phyloP scores from a whole-genome alignment of 2,888 invertebrate genomes.

The Oeneis ivallda region DNA sequence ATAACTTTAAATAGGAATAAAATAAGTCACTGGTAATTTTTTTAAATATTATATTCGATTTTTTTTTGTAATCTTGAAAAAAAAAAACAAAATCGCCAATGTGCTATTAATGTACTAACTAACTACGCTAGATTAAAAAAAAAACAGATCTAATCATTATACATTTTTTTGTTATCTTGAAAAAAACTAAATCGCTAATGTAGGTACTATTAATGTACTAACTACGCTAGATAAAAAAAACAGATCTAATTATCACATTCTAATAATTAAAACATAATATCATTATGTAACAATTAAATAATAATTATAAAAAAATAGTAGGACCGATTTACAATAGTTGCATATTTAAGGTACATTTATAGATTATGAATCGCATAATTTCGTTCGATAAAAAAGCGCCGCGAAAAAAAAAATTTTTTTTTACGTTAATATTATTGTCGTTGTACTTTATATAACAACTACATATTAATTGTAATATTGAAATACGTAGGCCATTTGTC shows the following conservation, averaged over 20 bases:
- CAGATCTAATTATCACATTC: too few species aligned
- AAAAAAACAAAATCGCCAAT: neutral
- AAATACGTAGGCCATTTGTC: neutral
- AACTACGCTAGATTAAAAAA: neutral
- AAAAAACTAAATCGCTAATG: too few species aligned
- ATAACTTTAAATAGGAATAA: too few species aligned
- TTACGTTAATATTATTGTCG: constrained; percentile 12
- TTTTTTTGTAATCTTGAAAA: too few species aligned
- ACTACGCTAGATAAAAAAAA: too few species aligned
- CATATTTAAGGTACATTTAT: neutral
- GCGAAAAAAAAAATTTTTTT: neutral
- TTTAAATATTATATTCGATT: too few species aligned
- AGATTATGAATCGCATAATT: neutral
- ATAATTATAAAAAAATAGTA: too few species aligned
- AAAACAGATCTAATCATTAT: constrained; percentile 7
- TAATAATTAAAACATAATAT: too few species aligned
- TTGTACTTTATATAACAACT: neutral
- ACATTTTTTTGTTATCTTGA: constrained; percentile 14
- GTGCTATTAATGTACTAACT: too few species aligned
- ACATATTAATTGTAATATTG: neutral
- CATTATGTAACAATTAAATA: too few species aligned
- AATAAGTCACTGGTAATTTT: too few species aligned
- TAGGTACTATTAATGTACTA: neutral
- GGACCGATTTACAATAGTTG: neutral
- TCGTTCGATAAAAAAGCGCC: neutral